Base-by-base conservation (phyloP, 1,140 invertebrate genomes). In the Neodiprion fabricii region DNA sequence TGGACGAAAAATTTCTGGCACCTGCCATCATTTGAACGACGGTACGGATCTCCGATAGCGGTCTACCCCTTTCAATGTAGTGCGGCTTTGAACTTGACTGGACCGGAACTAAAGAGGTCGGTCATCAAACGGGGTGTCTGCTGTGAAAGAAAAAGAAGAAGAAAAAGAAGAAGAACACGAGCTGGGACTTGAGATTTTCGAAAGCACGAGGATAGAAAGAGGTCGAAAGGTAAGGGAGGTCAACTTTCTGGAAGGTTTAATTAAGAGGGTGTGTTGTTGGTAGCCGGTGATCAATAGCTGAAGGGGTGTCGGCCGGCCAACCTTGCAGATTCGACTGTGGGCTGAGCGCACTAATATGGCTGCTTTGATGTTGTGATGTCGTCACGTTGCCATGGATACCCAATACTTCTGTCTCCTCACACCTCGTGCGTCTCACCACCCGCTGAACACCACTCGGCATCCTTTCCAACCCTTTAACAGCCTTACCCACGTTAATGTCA, bases 191-290 rank as follows among this genome's bases (percentile, higher is more conserved):
- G 28, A 66, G 76, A 76, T 75, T 78, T 75, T 72, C 65, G 72
- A 68, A 72, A 72, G 73, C 70, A 73, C 50, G 49, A 70, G n/a
- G 67, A 50, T 48, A 72, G 23, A 14, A 49, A 47, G 66, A 73
- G 69, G 72, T 70, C 70, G 77, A 70, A 78, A 79, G 79, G 76
- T 77, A 77, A 79, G 76, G 74, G 72, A 77, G 78, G 73, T 83
- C 75, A 79, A 79, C 83, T 84, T 85, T 83, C 83, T 78, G 72
- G 76, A 78, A 80, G 79, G 79, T 85, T 85, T 85, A 85, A 85
- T 85, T 85, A 85, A 85, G 83, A 85, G 82, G 80, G 80, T 81
- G 81, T 81, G 81, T 82, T 83, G 82, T 81, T 79, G 75, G 81
- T 82, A 72, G 73, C 79, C 76, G 74, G 81, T 84, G 83, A 85